Conservation (phyloP, 1,140 invertebrate species). For the Solenopsis invicta region DNA sequence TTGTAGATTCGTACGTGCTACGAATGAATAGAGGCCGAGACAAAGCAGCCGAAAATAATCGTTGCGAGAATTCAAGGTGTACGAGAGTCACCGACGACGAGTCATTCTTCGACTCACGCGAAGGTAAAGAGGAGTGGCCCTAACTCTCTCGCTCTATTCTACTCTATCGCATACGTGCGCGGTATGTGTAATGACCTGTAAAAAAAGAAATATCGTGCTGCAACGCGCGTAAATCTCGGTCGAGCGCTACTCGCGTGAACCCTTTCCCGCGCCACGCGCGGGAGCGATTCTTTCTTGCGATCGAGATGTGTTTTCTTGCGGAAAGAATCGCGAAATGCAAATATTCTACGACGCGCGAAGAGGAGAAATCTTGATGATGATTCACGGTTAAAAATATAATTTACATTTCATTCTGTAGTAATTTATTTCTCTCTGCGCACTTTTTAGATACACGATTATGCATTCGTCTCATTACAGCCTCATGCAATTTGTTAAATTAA, state of each 20-base stretch:
- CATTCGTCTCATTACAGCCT: not conserved
- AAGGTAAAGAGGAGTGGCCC: constrained; percentile 64
- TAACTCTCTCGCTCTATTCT: constrained; percentile 26
- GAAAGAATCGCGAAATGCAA: not conserved
- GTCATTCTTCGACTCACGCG: constrained; percentile 23
- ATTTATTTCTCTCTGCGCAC: not conserved
- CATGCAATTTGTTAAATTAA: not conserved
- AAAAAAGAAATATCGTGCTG: constrained; percentile 42
- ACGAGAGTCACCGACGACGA: constrained; percentile 7
- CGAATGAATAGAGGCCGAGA: not conserved
- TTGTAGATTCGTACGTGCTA: not conserved
- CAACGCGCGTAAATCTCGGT: constrained; percentile 47
- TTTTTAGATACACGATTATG: not conserved
- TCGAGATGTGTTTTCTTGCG: constrained; percentile 18
- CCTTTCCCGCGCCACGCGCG: not conserved
- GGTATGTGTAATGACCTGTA: constrained; percentile 49
- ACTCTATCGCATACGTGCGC: constrained; percentile 6
- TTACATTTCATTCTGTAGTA: not conserved
- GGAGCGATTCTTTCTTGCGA: not conserved
- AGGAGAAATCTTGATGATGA: constrained; percentile 1
- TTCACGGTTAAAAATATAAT: constrained; percentile 12
- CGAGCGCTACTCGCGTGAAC: not conserved
- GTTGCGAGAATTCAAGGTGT: constrained; percentile 38
- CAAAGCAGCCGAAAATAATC: constrained; percentile 45
- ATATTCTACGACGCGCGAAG: not conserved